Evolutionary conservation across 2,888 invertebrate species (phyloP).

Genomic region (Cheilosia urbana): DNA sequence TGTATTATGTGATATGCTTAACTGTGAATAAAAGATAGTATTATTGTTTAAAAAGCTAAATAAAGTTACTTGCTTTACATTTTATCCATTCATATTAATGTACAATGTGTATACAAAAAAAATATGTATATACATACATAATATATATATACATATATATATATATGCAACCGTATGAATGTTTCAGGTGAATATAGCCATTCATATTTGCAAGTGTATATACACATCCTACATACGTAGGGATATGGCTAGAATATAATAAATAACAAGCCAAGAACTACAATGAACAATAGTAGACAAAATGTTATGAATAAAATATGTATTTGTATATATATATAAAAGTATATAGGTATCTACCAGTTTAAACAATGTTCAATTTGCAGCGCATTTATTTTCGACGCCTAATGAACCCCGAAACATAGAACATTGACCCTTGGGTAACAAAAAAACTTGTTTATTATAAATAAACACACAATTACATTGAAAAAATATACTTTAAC

Average conservation of each 20-base stretch:
- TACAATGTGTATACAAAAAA: background rate
- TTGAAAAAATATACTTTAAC: background rate
- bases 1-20: constrained; percentile 14
- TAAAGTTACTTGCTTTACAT: background rate
- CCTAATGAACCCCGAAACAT: constrained; percentile 65
- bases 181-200: background rate
- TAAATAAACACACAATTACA: background rate
- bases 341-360: constrained; percentile 1
- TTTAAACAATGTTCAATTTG: constrained; percentile 32
- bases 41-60: background rate
- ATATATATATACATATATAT: background rate
- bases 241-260: too few species aligned
- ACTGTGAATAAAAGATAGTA: background rate
- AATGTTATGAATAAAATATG: background rate
- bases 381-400: constrained; percentile 61
- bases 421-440: constrained; percentile 71
- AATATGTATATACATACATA: background rate
- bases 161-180: too few species aligned
- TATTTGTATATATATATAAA: background rate
- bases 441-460: constrained; percentile 12
- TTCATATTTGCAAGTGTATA: background rate
- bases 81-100: background rate
- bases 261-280: background rate
- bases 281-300: background rate
- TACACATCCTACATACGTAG: background rate